Evolutionary conservation across 2,113 vertebrate genomes (phyloP).

Genomic region (Pygoscelis antarcticus): DNA sequence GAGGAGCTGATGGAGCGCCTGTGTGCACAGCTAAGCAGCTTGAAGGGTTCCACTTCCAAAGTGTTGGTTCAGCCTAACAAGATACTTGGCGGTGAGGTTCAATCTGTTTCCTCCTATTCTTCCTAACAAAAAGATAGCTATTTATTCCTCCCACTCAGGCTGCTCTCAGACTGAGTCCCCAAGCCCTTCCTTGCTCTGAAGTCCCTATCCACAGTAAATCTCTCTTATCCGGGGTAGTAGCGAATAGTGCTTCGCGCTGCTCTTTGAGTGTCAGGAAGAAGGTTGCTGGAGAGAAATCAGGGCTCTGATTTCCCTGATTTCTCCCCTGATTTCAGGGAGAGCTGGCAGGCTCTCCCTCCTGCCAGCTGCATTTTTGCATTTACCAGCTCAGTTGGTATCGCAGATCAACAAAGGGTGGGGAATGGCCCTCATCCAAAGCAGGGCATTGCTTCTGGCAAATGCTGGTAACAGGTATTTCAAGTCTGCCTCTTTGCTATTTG

Average conservation of each 20-base stretch:
- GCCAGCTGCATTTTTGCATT: background rate
- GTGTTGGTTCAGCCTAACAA: background rate
- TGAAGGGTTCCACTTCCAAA: background rate
- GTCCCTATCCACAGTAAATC: background rate
- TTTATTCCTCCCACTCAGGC: background rate
- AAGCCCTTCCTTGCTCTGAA: background rate
- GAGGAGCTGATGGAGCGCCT: background rate
- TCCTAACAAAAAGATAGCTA: background rate
- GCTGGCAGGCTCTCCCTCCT: background rate
- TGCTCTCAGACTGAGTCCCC: background rate
- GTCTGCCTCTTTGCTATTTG: conserved; percentile 9
- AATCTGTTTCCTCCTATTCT: background rate
- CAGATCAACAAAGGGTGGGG: background rate
- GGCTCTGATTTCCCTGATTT: background rate
- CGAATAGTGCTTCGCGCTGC: background rate
- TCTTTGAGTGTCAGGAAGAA: background rate
- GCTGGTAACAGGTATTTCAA: conserved; percentile 49
- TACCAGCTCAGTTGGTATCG: background rate
- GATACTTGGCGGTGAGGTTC: background rate
- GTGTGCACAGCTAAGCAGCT: background rate
- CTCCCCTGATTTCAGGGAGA: no score
- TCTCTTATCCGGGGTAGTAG: background rate
- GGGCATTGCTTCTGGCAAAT: conserved; percentile 20
- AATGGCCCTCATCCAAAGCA: conserved; percentile 18
- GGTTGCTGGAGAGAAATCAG: background rate